Evolutionary conservation across 1,140 invertebrate genomes (phyloP).

Genomic region (Megathymus violae): DNA sequence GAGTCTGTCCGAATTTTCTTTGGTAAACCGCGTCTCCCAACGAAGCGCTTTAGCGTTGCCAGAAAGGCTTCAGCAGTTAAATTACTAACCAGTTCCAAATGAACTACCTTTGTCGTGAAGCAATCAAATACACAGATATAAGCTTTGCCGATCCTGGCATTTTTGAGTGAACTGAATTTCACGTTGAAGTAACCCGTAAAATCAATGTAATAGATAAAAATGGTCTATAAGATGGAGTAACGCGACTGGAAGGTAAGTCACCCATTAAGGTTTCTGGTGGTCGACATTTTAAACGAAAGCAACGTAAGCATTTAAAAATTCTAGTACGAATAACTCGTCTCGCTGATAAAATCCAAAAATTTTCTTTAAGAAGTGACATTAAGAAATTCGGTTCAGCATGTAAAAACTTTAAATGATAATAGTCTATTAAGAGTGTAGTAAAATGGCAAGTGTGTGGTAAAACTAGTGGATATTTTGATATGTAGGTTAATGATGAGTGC

Average conservation of each 20-base stretch:
- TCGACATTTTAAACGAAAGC: no score
- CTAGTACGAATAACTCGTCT: slow-evolving; percentile 15
- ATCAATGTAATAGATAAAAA: no score
- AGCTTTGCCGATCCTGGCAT: no score
- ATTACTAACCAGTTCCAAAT: not conserved
- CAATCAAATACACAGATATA: no score
- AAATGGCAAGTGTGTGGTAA: slow-evolving; percentile 18
- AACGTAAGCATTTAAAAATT: slow-evolving; percentile 6
- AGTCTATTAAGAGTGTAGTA: slow-evolving; percentile 10
- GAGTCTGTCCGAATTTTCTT: not conserved
- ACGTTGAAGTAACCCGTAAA: no score
- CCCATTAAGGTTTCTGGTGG: no score
- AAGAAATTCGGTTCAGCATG: slow-evolving; percentile 18
- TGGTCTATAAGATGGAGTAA: no score
- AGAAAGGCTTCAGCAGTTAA: not conserved
- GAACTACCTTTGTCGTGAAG: not conserved
- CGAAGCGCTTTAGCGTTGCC: not conserved
- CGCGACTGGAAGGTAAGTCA: no score
- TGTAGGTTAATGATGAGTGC: slow-evolving; percentile 1
- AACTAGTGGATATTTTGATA: slow-evolving; percentile 17
- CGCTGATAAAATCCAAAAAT: slow-evolving; percentile 28
- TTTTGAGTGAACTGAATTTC: no score
- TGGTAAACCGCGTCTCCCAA: not conserved
- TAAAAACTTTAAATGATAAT: slow-evolving; percentile 13
- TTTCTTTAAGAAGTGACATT: slow-evolving; percentile 16